Conservation (phyloP, 2,113 vertebrate species). For the Daubentonia madagascariensis region DNA sequence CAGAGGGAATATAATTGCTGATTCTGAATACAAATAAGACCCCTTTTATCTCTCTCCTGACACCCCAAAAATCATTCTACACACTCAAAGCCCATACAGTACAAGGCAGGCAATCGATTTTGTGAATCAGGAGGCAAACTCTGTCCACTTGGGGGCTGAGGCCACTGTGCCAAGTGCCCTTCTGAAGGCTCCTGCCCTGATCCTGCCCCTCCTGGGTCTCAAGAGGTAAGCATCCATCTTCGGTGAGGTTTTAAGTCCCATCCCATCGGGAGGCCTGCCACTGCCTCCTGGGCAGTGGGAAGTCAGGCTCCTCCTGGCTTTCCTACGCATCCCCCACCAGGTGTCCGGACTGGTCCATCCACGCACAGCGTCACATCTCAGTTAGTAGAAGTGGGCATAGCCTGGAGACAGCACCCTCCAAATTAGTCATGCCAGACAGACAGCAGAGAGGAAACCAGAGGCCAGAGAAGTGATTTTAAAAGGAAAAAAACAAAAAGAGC, state of each 20-base stretch:
- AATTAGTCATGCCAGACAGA: constrained; percentile 82
- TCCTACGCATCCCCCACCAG: background rate
- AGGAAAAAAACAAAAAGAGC: background rate
- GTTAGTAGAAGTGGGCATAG: constrained; percentile 71
- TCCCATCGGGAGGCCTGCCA: constrained; percentile 10
- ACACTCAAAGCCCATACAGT: background rate
- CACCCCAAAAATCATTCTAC: background rate
- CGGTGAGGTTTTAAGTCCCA: background rate
- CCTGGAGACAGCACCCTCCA: constrained; percentile 65
- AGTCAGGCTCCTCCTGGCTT: constrained; percentile 66
- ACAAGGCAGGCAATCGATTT: constrained; percentile 53
- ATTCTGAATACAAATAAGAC: constrained; percentile 60
- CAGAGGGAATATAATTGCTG: constrained; percentile 58
- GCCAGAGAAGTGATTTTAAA: constrained; percentile 81
- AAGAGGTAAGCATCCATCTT: constrained; percentile 54
- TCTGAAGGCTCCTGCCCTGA: constrained; percentile 18
- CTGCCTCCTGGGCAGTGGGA: constrained; percentile 24
- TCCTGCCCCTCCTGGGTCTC: constrained; percentile 55
- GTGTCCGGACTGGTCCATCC: constrained; percentile 55
- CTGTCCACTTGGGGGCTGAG: background rate
- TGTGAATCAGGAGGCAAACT: constrained; percentile 31
- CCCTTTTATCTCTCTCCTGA: background rate
- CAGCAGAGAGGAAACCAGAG: constrained; percentile 80
- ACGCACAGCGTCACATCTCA: constrained; percentile 28
- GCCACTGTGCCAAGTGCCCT: constrained; percentile 62